Percentiles rank a stretch among this genome's conserved stretches.
Conservation (phyloP, 2,113 vertebrate genomes). For the Alethe castanea region DNA sequence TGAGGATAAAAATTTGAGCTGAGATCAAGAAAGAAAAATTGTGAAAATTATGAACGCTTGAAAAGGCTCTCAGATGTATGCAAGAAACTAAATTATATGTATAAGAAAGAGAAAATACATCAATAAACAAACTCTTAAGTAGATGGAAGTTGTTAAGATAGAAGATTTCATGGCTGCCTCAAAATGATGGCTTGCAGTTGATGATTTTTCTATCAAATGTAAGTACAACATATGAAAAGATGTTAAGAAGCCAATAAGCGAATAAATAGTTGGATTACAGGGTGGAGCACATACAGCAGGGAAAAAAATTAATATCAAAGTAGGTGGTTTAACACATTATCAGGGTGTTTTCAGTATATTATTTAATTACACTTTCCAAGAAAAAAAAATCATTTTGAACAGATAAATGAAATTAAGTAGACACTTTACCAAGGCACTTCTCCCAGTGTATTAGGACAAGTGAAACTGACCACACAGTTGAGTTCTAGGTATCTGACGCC, state of each 20-base stretch:
- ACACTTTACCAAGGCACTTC: neutral
- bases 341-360: neutral
- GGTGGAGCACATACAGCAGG: neutral
- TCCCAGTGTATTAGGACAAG: neutral
- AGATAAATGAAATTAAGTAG: neutral
- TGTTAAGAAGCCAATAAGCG: neutral
- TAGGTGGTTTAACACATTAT: neutral
- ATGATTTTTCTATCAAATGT: neutral
- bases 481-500: neutral
- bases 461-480: neutral
- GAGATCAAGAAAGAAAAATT: neutral
- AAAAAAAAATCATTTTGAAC: neutral
- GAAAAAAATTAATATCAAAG: neutral
- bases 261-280: neutral
- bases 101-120: neutral
- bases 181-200: neutral
- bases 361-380: neutral
- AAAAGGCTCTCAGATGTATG: neutral
- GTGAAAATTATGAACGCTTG: neutral
- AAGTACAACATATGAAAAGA: neutral
- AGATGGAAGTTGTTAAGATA: neutral
- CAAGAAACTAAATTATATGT: neutral
- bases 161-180: neutral
- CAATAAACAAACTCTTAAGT: neutral
- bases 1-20: neutral